phyloP scores from a whole-genome alignment of 2,797 vertebrate species.

The Yasuhikotakia modesta region DNA sequence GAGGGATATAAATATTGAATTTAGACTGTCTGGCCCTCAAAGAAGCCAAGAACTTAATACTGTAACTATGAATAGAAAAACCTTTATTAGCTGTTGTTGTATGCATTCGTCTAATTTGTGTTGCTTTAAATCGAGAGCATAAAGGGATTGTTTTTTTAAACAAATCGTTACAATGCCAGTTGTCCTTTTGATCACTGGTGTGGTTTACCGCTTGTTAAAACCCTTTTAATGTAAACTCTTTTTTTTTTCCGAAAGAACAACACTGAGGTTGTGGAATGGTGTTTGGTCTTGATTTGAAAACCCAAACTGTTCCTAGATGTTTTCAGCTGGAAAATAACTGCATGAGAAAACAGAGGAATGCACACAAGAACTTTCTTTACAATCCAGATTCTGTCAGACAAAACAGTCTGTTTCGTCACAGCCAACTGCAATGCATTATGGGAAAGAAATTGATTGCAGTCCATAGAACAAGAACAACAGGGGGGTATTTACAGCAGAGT shows the following conservation, averaged over 20 bases:
- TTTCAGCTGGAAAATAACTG: constrained; percentile 1
- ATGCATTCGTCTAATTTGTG: constrained; percentile 10
- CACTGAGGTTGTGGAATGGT: constrained; percentile 6
- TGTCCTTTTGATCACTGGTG: constrained; percentile 36
- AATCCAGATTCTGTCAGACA: background rate
- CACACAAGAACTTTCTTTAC: background rate
- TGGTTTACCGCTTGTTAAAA: constrained; percentile 34
- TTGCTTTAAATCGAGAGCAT: constrained; percentile 15
- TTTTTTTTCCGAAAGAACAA: constrained; percentile 25
- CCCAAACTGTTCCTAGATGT: constrained; percentile 23
- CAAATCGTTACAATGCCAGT: constrained; percentile 7
- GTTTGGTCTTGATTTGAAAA: constrained; percentile 20
- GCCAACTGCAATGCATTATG: background rate
- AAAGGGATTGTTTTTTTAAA: constrained; percentile 24
- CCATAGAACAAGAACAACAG: background rate
- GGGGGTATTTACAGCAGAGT: background rate
- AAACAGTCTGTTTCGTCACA: background rate
- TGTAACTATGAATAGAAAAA: constrained; percentile 68
- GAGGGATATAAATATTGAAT: constrained; percentile 69
- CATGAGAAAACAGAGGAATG: constrained; percentile 1
- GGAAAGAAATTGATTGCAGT: background rate
- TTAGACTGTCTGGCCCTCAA: constrained; percentile 71
- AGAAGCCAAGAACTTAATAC: constrained; percentile 70
- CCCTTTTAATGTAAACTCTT: constrained; percentile 26
- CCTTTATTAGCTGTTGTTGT: constrained; percentile 35